Percentiles rank a stretch among this genome's conserved stretches.
Conservation (phyloP, 2,888 invertebrate species). For the Odontomyia ornata region DNA sequence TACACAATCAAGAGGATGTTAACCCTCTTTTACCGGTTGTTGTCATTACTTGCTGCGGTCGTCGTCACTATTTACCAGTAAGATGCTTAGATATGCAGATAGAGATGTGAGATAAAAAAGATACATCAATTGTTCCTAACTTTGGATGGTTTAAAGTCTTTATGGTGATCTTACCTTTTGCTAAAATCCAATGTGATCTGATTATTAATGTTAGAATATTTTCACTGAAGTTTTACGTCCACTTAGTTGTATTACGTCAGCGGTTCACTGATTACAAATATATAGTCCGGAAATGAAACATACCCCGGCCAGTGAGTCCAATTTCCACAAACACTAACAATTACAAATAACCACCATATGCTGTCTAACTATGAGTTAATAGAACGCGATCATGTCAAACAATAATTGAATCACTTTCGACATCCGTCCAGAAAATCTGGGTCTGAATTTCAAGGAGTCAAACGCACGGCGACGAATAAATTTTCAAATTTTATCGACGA, state of each 20-base stretch:
- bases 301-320: too few relatives aligned
- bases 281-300: too few relatives aligned
- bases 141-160: background rate
- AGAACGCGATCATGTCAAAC: background rate
- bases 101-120: conserved; percentile 1
- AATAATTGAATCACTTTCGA: background rate
- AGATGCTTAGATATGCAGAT: background rate
- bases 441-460: conserved; percentile 14
- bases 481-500: conserved; percentile 17
- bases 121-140: background rate
- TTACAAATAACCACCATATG: background rate
- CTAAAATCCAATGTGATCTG: too few relatives aligned
- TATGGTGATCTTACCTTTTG: too few relatives aligned
- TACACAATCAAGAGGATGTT: conserved; percentile 35
- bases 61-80: conserved; percentile 17
- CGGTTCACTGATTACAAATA: too few relatives aligned
- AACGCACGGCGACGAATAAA: background rate
- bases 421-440: background rate
- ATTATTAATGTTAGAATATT: too few relatives aligned
- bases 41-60: background rate
- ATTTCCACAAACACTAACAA: background rate
- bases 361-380: background rate
- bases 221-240: too few relatives aligned
- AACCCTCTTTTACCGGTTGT: conserved; percentile 31
- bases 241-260: too few relatives aligned